Percentiles rank a stretch among this genome's conserved stretches.
Evolutionary conservation across 2,797 vertebrate genomes (phyloP).

Genomic region (Oryzias dopingdopingensis): DNA sequence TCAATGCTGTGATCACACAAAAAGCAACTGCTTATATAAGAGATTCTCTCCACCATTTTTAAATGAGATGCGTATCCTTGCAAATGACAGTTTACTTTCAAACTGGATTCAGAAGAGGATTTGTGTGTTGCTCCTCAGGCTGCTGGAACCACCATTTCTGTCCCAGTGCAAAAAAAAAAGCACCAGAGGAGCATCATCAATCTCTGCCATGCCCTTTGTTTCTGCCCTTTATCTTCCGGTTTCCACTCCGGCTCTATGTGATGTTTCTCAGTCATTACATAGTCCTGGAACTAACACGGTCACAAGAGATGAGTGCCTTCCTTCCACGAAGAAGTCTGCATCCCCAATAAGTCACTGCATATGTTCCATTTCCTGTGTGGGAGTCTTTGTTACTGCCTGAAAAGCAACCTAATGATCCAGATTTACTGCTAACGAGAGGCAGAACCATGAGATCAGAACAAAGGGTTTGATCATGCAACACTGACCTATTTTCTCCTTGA

Average conservation of each 20-base stretch:
- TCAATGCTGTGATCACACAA: constrained; percentile 41
- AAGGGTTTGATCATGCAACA: constrained; percentile 55
- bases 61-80: constrained; percentile 43
- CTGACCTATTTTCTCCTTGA: constrained; percentile 52
- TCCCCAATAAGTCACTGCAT: constrained; percentile 39
- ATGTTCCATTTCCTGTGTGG: constrained; percentile 46
- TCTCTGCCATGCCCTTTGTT: constrained; percentile 59
- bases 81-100: constrained; percentile 19
- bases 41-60: constrained; percentile 27
- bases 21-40: constrained; percentile 22
- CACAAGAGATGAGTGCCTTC: constrained; percentile 20
- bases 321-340: constrained; percentile 2
- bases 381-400: constrained; percentile 56
- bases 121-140: constrained; percentile 22
- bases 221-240: constrained; percentile 38
- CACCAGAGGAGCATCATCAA: constrained; percentile 46
- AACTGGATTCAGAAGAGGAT: constrained; percentile 27
- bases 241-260: constrained; percentile 38
- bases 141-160: constrained; percentile 33
- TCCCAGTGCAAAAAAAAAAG: constrained; percentile 46
- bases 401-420: constrained; percentile 67
- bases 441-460: constrained; percentile 64
- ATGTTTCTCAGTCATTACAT: constrained; percentile 62
- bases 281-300: constrained; percentile 40
- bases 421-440: constrained; percentile 64